Conservation (phyloP, 2,113 vertebrate genomes). For the Anhinga rufa region DNA sequence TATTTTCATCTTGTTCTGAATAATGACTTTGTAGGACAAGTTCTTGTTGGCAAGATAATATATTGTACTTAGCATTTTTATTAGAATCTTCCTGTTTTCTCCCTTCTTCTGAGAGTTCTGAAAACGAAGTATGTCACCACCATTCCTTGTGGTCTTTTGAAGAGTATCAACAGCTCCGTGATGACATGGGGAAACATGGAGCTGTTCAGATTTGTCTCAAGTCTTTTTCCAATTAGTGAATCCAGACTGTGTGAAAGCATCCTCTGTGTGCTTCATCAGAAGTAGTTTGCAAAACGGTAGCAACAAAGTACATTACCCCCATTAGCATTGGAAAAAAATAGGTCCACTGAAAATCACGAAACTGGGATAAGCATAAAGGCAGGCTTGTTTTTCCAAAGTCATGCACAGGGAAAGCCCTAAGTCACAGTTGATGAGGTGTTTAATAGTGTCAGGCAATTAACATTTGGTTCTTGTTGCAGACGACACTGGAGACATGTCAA, state of each 20-base stretch:
- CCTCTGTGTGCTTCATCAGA: not conserved
- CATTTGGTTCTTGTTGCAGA: conserved; percentile 3
- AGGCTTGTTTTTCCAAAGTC: conserved; percentile 37
- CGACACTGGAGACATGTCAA: not conserved
- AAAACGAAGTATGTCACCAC: not conserved
- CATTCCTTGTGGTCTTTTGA: conserved; percentile 52
- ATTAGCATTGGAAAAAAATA: conserved; percentile 29
- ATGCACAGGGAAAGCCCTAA: conserved; percentile 8
- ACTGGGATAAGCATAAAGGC: conserved; percentile 25
- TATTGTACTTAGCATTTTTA: not conserved
- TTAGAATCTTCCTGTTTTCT: conserved; percentile 36
- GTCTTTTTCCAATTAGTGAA: conserved; percentile 52
- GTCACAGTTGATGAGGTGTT: conserved; percentile 18
- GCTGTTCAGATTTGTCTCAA: conserved; percentile 21
- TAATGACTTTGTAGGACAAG: not conserved
- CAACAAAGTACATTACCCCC: not conserved
- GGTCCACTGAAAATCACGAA: not conserved
- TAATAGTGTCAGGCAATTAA: conserved; percentile 46
- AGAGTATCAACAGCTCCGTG: not conserved
- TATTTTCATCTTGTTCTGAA: conserved; percentile 23
- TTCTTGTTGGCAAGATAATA: not conserved
- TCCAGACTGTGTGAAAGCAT: conserved; percentile 24
- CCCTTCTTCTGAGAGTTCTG: conserved; percentile 6
- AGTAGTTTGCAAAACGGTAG: not conserved
- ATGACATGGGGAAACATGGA: conserved; percentile 29